Conservation (phyloP, 2,113 vertebrate genomes). For the Thunnus thynnus region DNA sequence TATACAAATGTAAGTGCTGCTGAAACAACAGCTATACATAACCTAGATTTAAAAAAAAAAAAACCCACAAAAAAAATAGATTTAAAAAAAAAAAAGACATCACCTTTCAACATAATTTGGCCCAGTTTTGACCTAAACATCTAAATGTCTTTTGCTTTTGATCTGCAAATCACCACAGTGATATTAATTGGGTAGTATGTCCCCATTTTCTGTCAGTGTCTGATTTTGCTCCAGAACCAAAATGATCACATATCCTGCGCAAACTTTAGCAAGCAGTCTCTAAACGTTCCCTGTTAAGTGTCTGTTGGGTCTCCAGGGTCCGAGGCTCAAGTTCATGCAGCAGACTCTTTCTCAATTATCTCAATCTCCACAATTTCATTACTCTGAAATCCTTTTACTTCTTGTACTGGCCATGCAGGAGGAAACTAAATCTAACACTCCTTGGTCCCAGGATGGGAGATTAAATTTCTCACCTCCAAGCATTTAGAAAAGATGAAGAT, state of each 20-base stretch:
- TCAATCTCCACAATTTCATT: conserved; percentile 28
- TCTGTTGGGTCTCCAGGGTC: conserved; percentile 41
- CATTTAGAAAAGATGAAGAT: conserved; percentile 45
- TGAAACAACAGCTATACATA: neutral
- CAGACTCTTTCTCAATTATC: conserved; percentile 35
- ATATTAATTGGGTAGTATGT: neutral
- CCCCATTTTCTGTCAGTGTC: neutral
- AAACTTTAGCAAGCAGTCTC: conserved; percentile 27
- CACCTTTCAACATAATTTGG: conserved; percentile 23
- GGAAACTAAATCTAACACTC: conserved; percentile 49
- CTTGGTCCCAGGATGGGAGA: conserved; percentile 57
- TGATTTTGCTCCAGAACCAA: conserved; percentile 27
- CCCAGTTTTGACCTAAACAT: neutral
- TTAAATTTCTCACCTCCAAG: conserved; percentile 45
- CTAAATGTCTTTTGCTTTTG: neutral
- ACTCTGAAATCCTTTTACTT: conserved; percentile 38
- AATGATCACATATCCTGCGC: conserved; percentile 61
- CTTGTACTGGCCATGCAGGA: conserved; percentile 38
- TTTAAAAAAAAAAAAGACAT: neutral
- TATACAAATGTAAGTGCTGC: neutral
- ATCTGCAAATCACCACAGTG: neutral
- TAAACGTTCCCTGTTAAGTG: conserved; percentile 27
- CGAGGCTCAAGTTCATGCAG: conserved; percentile 60
- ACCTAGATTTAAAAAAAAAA: neutral
- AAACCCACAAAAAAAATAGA: too few species aligned